These are phyloP conservation scores for Morpho achilles DNA, from an alignment of 2,888 invertebrate genomes.

Conservation along the genomic window DNA sequence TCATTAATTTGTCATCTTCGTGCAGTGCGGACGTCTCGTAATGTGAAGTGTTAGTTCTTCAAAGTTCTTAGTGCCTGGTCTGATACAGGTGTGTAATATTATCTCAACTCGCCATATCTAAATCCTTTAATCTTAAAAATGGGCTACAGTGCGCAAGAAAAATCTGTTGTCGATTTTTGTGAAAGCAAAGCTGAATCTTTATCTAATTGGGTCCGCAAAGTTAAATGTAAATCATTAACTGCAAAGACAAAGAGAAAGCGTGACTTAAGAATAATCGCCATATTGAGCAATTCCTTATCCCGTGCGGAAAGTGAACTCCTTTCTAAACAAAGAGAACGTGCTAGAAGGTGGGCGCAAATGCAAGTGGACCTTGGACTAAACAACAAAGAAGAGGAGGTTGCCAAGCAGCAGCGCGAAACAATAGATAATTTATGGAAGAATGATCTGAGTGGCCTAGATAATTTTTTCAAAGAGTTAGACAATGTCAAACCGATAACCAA, in stretches of 20 bases:
- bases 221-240: slow-evolving; percentile 80
- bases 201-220: slow-evolving; percentile 81
- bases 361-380: slow-evolving; percentile 71
- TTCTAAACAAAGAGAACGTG: slow-evolving; percentile 81
- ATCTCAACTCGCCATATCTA: slow-evolving; percentile 53
- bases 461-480: slow-evolving; percentile 82
- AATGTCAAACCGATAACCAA: slow-evolving; percentile 73
- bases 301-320: slow-evolving; percentile 81
- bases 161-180: slow-evolving; percentile 70
- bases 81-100: slow-evolving; percentile 75
- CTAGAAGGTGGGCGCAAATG: slow-evolving; percentile 80
- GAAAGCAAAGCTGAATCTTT: slow-evolving; percentile 79
- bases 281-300: slow-evolving; percentile 78
- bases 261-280: slow-evolving; percentile 82
- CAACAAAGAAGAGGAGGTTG: slow-evolving; percentile 66
- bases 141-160: slow-evolving; percentile 70
- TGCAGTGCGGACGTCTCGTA: slow-evolving; percentile 53
- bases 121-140: slow-evolving; percentile 43
- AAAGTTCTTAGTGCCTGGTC: slow-evolving; percentile 54
- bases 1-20: slow-evolving; percentile 42
- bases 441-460: slow-evolving; percentile 82
- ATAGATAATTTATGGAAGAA: slow-evolving; percentile 76
- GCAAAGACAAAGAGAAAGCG: slow-evolving; percentile 79
- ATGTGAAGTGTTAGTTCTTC: slow-evolving; percentile 56
- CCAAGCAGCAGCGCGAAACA: slow-evolving; percentile 64